These are phyloP conservation scores for Lepidocyrtoides sp. DNA, from an alignment of 2,888 invertebrate genomes.

Conservation along the genomic window DNA sequence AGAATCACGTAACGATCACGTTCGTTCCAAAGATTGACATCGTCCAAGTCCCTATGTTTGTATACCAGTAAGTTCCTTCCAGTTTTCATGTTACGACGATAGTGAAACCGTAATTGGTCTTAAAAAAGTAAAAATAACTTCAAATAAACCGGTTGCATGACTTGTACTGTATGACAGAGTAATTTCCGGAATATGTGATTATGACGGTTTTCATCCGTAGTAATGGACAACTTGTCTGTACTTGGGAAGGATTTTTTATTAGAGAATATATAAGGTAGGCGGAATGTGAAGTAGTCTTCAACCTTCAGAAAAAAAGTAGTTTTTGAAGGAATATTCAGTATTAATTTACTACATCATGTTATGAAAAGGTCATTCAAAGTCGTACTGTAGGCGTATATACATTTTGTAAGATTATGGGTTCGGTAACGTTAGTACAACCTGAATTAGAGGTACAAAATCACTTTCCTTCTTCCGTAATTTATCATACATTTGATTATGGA, in stretches of 20 bases:
- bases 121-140: background rate
- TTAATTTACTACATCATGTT: background rate
- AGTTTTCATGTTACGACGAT: background rate
- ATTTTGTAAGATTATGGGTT: too few relatives aligned
- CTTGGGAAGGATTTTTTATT: background rate
- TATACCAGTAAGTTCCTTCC: background rate
- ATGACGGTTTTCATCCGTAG: background rate
- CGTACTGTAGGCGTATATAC: too few relatives aligned
- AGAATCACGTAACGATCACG: background rate
- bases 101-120: background rate
- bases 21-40: background rate
- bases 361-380: background rate
- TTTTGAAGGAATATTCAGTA: background rate
- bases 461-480: too few relatives aligned
- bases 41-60: background rate
- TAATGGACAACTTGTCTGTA: background rate
- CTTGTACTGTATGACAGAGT: slow-evolving; percentile 19
- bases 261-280: background rate
- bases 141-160: background rate
- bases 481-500: too few relatives aligned
- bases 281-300: background rate
- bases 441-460: too few relatives aligned
- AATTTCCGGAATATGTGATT: slow-evolving; percentile 43
- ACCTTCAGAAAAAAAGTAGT: background rate
- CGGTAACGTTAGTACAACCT: too few relatives aligned